Evolutionary conservation across 2,888 invertebrate species (phyloP).

Genomic region (Yponomeuta malinellus): DNA sequence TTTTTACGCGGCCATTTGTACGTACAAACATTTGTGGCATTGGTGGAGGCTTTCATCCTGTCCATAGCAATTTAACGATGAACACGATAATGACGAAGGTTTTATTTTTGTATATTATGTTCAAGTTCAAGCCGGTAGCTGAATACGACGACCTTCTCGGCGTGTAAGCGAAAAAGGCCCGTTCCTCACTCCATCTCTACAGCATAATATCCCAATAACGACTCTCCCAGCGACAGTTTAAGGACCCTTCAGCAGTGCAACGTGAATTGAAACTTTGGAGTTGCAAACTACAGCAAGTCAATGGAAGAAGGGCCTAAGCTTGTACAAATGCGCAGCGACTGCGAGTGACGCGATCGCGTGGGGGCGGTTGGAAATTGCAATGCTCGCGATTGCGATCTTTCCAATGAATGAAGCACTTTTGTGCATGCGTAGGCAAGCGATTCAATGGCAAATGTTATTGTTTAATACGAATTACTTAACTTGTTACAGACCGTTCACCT

Average conservation of each 20-base stretch:
- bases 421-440: constrained; percentile 5
- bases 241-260: too few species aligned
- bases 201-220: too few species aligned
- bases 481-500: background rate
- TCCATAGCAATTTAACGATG: background rate
- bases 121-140: background rate
- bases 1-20: background rate
- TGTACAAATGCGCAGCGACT: constrained; percentile 14
- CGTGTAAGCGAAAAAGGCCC: background rate
- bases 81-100: background rate
- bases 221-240: too few species aligned
- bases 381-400: constrained; percentile 51
- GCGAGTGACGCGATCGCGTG: constrained; percentile 50
- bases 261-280: too few species aligned
- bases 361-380: constrained; percentile 63
- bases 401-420: constrained; percentile 30
- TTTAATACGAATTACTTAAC: background rate
- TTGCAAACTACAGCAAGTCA: too few species aligned
- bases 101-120: background rate
- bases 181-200: too few species aligned
- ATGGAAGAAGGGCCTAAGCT: too few species aligned
- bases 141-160: background rate
- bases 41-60: background rate
- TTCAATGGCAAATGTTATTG: constrained; percentile 12
- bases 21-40: background rate